phyloP scores from a whole-genome alignment of 2,113 vertebrate genomes.

The Astatotilapia flaviijosephi region DNA sequence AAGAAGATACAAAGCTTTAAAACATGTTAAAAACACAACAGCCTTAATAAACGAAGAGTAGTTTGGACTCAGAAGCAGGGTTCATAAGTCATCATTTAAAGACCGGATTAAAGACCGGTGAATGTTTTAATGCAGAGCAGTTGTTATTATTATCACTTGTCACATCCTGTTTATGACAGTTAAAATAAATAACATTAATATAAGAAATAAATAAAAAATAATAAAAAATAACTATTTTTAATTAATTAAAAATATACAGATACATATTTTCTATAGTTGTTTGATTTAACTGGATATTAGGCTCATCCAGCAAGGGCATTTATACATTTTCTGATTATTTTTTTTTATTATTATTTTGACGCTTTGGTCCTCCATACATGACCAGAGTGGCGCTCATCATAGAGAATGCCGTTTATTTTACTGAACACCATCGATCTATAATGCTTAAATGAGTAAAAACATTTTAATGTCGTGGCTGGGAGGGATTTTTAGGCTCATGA shows the following conservation, averaged over 20 bases:
- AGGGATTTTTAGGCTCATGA: neutral
- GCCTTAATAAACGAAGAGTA: neutral
- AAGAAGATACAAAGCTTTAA: neutral
- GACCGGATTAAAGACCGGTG: neutral
- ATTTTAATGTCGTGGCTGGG: neutral
- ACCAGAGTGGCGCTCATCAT: neutral
- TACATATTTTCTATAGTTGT: neutral
- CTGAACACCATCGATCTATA: neutral
- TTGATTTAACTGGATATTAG: neutral
- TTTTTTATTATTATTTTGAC: neutral
- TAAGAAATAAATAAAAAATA: neutral
- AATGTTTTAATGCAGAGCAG: neutral
- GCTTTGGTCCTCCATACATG: rapidly evolving
- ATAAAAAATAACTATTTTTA: neutral
- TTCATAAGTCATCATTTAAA: neutral
- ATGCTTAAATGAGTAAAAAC: neutral
- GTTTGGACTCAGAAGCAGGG: neutral
- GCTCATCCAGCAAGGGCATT: neutral
- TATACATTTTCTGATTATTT: neutral
- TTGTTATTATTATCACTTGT: neutral
- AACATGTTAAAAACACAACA: neutral
- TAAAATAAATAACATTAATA: neutral
- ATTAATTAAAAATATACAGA: neutral
- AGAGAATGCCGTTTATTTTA: neutral
- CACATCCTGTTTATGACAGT: neutral